These are phyloP conservation scores for Vicugna pacos DNA, from an alignment of 2,113 vertebrate species.

Conservation along the genomic window DNA sequence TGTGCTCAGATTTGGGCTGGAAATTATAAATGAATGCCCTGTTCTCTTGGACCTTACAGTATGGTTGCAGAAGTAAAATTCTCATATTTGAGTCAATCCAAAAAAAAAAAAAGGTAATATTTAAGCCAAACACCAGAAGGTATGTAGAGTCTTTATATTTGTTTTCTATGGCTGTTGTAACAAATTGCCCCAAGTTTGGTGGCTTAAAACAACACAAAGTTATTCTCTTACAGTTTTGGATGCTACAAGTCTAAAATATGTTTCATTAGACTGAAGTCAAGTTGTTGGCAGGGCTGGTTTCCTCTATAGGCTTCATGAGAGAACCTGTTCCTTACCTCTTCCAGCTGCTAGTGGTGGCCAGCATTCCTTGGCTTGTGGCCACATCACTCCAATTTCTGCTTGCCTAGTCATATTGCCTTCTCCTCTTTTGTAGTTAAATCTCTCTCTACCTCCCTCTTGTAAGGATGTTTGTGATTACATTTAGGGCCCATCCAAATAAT, in stretches of 20 bases:
- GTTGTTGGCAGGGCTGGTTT: background rate
- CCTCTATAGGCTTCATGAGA: background rate
- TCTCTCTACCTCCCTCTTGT: background rate
- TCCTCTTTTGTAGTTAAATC: constrained; percentile 9
- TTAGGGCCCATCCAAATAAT: background rate
- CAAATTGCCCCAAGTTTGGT: background rate
- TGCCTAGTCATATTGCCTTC: background rate
- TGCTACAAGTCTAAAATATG: background rate
- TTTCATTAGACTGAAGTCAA: background rate
- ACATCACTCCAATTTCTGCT: background rate
- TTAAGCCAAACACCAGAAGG: background rate
- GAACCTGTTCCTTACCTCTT: background rate
- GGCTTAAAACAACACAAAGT: background rate
- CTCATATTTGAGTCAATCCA: background rate
- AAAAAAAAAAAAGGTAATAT: background rate
- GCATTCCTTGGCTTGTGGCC: background rate
- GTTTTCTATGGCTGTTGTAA: background rate
- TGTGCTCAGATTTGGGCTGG: background rate
- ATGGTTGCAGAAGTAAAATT: background rate
- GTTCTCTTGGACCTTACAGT: background rate
- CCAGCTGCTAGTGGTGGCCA: background rate
- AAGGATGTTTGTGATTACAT: background rate
- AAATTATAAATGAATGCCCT: background rate
- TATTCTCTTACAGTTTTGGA: background rate
- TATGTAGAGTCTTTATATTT: background rate